These are phyloP conservation scores for Typhlomys cinereus DNA, from an alignment of 2,113 vertebrate species.

Conservation along the genomic window DNA sequence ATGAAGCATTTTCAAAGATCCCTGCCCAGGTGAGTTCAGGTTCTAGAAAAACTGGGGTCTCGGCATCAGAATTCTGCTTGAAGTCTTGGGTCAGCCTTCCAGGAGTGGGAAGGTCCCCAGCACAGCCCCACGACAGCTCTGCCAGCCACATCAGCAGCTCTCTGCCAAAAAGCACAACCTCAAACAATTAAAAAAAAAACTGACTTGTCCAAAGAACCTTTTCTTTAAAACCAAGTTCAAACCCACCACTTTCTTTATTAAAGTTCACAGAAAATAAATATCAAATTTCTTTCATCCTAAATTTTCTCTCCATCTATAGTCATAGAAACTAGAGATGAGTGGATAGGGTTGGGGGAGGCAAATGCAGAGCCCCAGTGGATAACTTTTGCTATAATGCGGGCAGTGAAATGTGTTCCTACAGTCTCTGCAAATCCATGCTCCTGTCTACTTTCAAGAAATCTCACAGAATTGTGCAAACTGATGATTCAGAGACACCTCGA, in stretches of 20 bases:
- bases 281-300: slow-evolving; percentile 80
- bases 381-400: slow-evolving; percentile 40
- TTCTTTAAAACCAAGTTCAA: neutral
- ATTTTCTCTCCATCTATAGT: slow-evolving; percentile 80
- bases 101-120: slow-evolving; percentile 74
- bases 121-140: slow-evolving; percentile 76
- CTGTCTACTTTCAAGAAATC: slow-evolving; percentile 32
- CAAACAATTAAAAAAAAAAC: slow-evolving; percentile 73
- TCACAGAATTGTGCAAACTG: neutral
- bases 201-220: slow-evolving; percentile 63
- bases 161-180: slow-evolving; percentile 80
- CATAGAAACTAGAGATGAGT: slow-evolving; percentile 60
- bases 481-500: neutral
- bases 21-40: slow-evolving; percentile 74
- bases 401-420: slow-evolving; percentile 27
- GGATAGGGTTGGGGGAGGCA: accelerated
- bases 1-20: slow-evolving; percentile 82
- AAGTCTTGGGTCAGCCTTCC: slow-evolving; percentile 80
- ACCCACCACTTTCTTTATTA: slow-evolving; percentile 79
- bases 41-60: slow-evolving; percentile 78
- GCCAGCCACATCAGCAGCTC: slow-evolving; percentile 80
- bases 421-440: neutral
- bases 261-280: slow-evolving; percentile 86
- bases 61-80: slow-evolving; percentile 75
- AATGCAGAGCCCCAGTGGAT: neutral